phyloP scores from a whole-genome alignment of 2,113 vertebrate genomes.

The Pteropus alecto region DNA sequence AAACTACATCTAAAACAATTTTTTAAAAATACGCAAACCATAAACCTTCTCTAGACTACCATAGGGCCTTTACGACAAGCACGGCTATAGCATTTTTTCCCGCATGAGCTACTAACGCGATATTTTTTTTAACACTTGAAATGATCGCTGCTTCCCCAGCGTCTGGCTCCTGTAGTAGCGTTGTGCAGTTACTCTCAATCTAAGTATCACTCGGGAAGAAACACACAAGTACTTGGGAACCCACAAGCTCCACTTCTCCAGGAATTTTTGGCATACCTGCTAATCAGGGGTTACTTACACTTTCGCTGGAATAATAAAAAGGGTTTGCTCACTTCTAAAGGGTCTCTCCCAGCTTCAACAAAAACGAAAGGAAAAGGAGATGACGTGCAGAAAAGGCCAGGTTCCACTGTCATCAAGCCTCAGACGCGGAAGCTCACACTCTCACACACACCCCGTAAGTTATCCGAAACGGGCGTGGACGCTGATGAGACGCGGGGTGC shows the following conservation, averaged over 20 bases:
- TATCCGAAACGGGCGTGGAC: background rate
- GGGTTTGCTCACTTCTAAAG: background rate
- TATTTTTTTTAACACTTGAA: background rate
- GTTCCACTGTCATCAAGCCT: background rate
- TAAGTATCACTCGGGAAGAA: background rate
- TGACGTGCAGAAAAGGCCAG: background rate
- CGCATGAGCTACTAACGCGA: background rate
- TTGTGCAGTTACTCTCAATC: background rate
- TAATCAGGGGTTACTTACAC: background rate
- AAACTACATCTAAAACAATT: background rate
- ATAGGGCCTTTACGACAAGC: background rate
- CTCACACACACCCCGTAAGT: background rate
- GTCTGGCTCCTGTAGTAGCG: background rate
- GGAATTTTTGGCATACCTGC: background rate
- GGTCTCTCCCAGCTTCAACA: background rate
- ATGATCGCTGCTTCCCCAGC: background rate
- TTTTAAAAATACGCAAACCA: background rate
- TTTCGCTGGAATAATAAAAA: background rate
- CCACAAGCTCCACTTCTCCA: background rate
- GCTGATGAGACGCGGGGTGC: fast-evolving
- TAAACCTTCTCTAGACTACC: background rate
- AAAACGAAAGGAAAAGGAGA: background rate
- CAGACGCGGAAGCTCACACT: background rate
- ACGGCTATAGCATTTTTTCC: background rate
- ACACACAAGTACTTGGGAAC: background rate